These are phyloP conservation scores for Lynx canadensis DNA, from an alignment of 2,113 vertebrate species.

Conservation along the genomic window DNA sequence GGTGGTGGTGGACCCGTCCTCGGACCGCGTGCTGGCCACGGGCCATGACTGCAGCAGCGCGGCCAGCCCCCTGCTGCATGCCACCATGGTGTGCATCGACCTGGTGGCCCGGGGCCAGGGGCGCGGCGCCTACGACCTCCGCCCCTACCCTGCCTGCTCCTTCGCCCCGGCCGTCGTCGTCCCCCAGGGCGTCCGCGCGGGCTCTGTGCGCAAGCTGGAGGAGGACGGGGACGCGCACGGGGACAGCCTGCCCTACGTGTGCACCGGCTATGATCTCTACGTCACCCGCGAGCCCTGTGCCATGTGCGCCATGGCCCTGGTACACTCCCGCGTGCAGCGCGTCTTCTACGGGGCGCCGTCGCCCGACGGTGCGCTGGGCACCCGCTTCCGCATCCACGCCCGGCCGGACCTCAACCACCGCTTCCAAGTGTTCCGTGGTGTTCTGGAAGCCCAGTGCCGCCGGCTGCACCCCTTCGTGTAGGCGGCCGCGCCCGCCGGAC, in stretches of 20 bases:
- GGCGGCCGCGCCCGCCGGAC: rapidly evolving
- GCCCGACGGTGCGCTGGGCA: constrained; percentile 89
- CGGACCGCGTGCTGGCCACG: constrained; percentile 84
- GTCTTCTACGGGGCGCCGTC: constrained; percentile 90
- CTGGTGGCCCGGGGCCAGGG: constrained; percentile 91
- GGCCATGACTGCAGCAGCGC: constrained; percentile 87
- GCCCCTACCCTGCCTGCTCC: constrained; percentile 82
- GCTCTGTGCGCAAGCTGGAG: neutral
- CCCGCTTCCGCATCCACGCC: constrained; percentile 89
- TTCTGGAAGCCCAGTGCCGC: constrained; percentile 86
- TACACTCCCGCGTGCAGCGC: constrained; percentile 90
- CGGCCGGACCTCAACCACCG: constrained; percentile 91
- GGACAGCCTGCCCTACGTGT: constrained; percentile 87
- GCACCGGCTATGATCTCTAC: constrained; percentile 92
- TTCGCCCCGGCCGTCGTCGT: rapidly evolving
- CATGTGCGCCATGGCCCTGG: constrained; percentile 94
- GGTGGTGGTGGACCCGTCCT: constrained; percentile 85
- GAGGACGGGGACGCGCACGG: rapidly evolving
- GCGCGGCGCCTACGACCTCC: constrained; percentile 84
- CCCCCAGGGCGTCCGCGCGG: rapidly evolving
- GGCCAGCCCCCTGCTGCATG: constrained; percentile 87
- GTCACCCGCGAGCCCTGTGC: constrained; percentile 92
- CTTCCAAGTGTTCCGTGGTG: constrained; percentile 90
- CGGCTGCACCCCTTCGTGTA: constrained; percentile 66
- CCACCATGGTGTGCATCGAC: constrained; percentile 92